Evolutionary conservation across 2,113 vertebrate genomes (phyloP), one percentile per base, ranked within the genome.

Genomic region (Gymnorhina tibicen): DNA sequence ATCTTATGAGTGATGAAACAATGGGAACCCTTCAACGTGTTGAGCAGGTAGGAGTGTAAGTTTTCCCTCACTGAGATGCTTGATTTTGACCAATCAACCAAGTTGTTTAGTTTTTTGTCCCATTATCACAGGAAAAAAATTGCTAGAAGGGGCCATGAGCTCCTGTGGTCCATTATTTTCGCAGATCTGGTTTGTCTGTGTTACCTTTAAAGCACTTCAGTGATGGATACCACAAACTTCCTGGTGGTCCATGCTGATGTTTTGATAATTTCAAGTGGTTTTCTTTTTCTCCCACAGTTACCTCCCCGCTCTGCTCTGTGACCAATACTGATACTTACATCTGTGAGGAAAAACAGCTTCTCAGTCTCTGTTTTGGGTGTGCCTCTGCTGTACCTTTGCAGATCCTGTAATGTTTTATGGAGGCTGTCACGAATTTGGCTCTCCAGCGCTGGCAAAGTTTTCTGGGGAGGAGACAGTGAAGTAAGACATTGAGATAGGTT

Each of bases 371-470:
- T 77, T 17, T 17, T 84, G 1, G 97, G 98, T 11, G 76, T 28
- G 5, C 89, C 91, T 26, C 18, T 26, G 0, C 22, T 95, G 5
- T 30, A 97, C 39, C 30, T 97, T 4, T 95, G 95, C 10, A 98
- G 53, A 2, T 97, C 95, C 22, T 97, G 88, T 0, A 74, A 8
- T 1, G 95, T n/a, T 32, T 28, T 86, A 15, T 96, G 74, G 62
- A 98, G 91, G 3, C 7, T 49, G 8, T 69, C 67, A 68, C 81
- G 96, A 72, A 98, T 86, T 73, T 98, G 97, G 4, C 53, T 87
- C 74, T 98, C 95, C 67, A 98, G 32, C 0, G 13, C 1, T 18
- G 98, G 98, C 80, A 98, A 89, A 11, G 85, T 90, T 97, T 97
- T 97, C 98, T 98, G 47, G 24, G 74, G 55, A 74, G 23, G 21